Evolutionary conservation across 2,113 vertebrate species (phyloP).

Genomic region (Strix uralensis): DNA sequence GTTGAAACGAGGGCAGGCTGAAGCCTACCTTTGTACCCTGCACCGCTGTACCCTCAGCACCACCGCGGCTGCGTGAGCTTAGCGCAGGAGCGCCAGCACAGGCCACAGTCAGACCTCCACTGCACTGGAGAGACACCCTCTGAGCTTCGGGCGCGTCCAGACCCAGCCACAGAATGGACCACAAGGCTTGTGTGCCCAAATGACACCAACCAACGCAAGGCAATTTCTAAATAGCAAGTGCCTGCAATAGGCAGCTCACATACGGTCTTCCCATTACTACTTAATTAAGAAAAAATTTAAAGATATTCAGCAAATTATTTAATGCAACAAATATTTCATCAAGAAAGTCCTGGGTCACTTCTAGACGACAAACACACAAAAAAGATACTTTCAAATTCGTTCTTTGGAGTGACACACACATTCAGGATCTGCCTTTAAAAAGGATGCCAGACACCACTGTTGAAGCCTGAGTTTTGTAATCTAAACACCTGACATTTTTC

Average conservation of each 20-base stretch:
- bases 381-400: neutral
- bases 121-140: neutral
- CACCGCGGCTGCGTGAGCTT: neutral
- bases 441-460: neutral
- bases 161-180: rapidly evolving
- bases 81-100: rapidly evolving
- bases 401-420: neutral
- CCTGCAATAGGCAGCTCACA: neutral
- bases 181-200: neutral
- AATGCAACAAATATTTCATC: neutral
- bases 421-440: neutral
- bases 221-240: neutral
- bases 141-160: neutral
- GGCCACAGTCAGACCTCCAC: rapidly evolving
- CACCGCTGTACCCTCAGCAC: neutral
- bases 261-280: neutral
- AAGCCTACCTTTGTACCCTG: neutral
- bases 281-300: neutral
- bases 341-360: neutral
- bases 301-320: neutral
- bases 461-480: neutral
- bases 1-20: neutral
- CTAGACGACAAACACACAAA: neutral
- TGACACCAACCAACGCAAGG: neutral
- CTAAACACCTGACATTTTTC: neutral